phyloP scores from a whole-genome alignment of 2,888 invertebrate species.

The Sarcophaga subvicina region DNA sequence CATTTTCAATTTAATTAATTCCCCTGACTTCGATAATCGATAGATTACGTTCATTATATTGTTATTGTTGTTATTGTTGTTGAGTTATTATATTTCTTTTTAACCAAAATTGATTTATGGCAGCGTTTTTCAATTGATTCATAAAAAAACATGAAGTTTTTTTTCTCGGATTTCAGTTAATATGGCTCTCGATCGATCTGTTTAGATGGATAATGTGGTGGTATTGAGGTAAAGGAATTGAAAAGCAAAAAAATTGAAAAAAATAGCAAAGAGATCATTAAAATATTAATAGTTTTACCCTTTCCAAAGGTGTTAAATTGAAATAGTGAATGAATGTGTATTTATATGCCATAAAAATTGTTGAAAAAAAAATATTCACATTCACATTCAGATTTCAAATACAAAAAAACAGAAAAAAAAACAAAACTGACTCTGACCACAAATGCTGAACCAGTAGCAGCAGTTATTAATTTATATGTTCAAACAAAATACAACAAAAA shows the following conservation, averaged over 20 bases:
- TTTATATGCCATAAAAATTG: not conserved
- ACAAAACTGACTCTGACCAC: not conserved
- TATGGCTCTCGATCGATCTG: no score
- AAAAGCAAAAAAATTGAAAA: not conserved
- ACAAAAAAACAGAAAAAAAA: no score
- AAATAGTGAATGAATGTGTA: constrained; percentile 27
- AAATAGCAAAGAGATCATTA: not conserved
- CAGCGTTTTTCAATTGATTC: not conserved
- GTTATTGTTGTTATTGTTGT: no score
- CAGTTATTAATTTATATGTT: not conserved
- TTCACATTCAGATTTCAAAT: no score
- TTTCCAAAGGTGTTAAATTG: constrained; percentile 24
- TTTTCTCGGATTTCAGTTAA: not conserved
- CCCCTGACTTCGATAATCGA: no score
- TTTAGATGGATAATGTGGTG: not conserved
- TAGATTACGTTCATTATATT: no score
- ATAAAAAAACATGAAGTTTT: not conserved
- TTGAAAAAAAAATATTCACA: not conserved
- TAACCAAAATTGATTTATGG: not conserved
- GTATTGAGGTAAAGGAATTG: not conserved
- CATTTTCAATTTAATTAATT: no score
- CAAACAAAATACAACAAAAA: not conserved
- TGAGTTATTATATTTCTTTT: no score
- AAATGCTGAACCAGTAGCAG: constrained; percentile 20
- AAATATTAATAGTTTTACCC: constrained; percentile 8